Conservation (phyloP, 2,797 vertebrate genomes). For the Perdix hodgsoniae region DNA sequence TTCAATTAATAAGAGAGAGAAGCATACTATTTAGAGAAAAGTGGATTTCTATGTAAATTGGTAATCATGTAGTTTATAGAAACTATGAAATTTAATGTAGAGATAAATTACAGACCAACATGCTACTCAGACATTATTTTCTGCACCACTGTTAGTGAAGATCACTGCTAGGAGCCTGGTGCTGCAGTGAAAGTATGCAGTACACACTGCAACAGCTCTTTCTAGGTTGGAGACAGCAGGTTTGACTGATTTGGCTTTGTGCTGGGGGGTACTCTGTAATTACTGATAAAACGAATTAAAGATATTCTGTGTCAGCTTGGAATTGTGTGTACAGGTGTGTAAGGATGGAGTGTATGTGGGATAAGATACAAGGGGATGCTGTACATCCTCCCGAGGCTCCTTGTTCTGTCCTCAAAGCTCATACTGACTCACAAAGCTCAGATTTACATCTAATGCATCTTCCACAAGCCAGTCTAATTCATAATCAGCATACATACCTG, state of each 20-base stretch:
- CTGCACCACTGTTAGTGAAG: accelerated
- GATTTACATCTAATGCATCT: not conserved
- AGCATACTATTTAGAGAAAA: not conserved
- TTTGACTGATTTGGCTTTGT: not conserved
- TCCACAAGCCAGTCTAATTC: not conserved
- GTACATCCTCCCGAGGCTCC: not conserved
- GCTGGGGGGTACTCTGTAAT: not conserved
- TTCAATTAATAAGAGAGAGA: not conserved
- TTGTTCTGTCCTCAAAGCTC: not conserved
- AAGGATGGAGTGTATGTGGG: not conserved
- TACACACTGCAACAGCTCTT: not conserved
- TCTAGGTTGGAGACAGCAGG: not conserved
- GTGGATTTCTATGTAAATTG: not conserved
- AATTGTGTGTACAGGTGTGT: not conserved
- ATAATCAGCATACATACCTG: not conserved
- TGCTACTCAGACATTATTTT: not conserved
- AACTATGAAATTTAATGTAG: not conserved
- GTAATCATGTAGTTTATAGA: not conserved
- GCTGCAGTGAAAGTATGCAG: not conserved
- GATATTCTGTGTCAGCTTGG: not conserved
- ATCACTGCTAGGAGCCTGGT: not conserved
- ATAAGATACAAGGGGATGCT: not conserved
- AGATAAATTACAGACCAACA: not conserved
- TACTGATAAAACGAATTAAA: not conserved
- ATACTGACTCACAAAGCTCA: not conserved